Conservation (phyloP, 2,888 invertebrate genomes). For the Nephrotoma guestfalica region DNA sequence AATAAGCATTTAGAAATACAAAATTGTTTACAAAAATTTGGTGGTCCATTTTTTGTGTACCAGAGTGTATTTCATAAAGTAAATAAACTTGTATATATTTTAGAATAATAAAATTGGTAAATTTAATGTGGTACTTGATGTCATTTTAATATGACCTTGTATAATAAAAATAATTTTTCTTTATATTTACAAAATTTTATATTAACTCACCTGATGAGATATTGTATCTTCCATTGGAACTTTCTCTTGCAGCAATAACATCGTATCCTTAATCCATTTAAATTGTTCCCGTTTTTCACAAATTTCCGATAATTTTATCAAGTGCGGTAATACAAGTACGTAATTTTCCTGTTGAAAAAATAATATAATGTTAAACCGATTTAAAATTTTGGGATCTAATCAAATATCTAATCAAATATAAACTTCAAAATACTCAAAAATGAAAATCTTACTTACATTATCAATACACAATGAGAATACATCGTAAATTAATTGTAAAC, state of each 20-base stretch:
- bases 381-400: not conserved
- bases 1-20: too few species aligned
- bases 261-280: slow-evolving; percentile 61
- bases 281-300: slow-evolving; percentile 62
- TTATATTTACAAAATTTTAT: not conserved
- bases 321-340: slow-evolving; percentile 46
- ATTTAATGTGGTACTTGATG: too few species aligned
- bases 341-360: slow-evolving; percentile 24
- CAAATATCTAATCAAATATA: not conserved
- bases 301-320: slow-evolving; percentile 60
- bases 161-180: too few species aligned
- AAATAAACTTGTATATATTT: too few species aligned
- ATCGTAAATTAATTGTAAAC: slow-evolving; percentile 82
- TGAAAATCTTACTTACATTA: slow-evolving; percentile 13
- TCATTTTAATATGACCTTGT: too few species aligned
- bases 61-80: too few species aligned
- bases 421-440: not conserved
- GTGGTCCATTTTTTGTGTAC: too few species aligned
- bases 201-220: slow-evolving; percentile 40
- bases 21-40: too few species aligned
- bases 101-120: too few species aligned
- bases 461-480: slow-evolving; percentile 61
- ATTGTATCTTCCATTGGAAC: slow-evolving; percentile 65
- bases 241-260: slow-evolving; percentile 46
- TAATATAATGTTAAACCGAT: not conserved